Evolutionary conservation across 2,797 vertebrate genomes (phyloP), one percentile per base, ranked within the genome.

Genomic region (Picus viridis): DNA sequence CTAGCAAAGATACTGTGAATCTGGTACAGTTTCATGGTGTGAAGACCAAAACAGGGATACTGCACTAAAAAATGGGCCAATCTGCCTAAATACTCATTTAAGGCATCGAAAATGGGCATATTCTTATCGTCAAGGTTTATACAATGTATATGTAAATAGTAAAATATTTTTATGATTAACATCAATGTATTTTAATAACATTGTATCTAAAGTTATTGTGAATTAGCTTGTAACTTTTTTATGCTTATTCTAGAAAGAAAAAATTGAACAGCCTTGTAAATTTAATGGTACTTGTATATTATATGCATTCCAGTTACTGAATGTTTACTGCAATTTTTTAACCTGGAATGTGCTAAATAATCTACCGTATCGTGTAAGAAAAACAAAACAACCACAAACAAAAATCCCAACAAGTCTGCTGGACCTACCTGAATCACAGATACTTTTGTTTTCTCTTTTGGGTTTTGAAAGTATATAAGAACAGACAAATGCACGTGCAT

Each of bases 111-210:
- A 95, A 73, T 96, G 96, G 95, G 95, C 96, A 96, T 97, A 97
- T 97, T 98, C 83, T 90, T 95, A 94, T 94, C 94, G 91, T 95
- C 96, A 96, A 97, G 95, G 94, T 98, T 98, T 98, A 97, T 98
- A 98, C 97, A 98, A 97, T 97, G 89, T 97, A 98, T 97, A 92
- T 99, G 98, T 99, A 98, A 98, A 99, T 98, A 98, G 96, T 98
- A 98, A 98, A 98, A 98, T 98, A 99, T 99, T 99, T 99, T 98
- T 99, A 98, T 98, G 98, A 98, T 98, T 98, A 98, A 97, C 98
- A 96, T 95, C 94, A 98, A 90, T 97, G 98, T 99, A 99, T 99
- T 99, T 99, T 99, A 99, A 98, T 99, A 99, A 98, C 97, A 97
- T 68, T 97, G 94, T 97, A 97, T 96, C 95, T 97, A 95, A 96